A percentile compares a stretch with the other conserved stretches of the same genome.
Evolutionary conservation across 2,113 vertebrate genomes (phyloP).

Genomic region (Lasiurus cinereus): DNA sequence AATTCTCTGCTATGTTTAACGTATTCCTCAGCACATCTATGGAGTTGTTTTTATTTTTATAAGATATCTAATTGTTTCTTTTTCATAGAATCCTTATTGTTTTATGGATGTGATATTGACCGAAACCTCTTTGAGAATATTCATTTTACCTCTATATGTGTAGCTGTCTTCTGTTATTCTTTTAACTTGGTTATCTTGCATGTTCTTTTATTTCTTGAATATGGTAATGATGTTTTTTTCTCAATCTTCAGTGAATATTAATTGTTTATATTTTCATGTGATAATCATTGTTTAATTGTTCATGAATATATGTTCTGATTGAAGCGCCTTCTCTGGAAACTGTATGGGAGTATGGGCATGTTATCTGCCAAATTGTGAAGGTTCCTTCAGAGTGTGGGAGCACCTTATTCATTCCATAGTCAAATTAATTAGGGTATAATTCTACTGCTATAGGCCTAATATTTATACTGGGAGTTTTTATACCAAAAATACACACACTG

Average conservation of each 20-base stretch:
- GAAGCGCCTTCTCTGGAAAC: not conserved
- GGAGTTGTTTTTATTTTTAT: constrained; percentile 1
- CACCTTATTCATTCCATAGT: not conserved
- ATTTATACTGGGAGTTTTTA: constrained; percentile 23
- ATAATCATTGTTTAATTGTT: constrained; percentile 16
- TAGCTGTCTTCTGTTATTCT: not conserved
- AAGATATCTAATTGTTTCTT: not conserved
- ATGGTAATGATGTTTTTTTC: not conserved
- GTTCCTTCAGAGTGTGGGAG: not conserved
- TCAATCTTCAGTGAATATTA: not conserved
- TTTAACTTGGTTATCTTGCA: not conserved
- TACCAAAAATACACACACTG: not conserved
- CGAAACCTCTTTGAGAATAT: not conserved
- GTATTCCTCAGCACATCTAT: not conserved
- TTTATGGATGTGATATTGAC: not conserved
- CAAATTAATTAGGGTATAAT: not conserved
- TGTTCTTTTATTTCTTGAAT: not conserved
- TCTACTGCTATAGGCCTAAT: not conserved
- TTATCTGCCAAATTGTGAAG: not conserved
- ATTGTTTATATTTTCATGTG: not conserved
- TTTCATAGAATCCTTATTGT: not conserved
- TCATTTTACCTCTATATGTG: not conserved
- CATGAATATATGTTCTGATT: not conserved
- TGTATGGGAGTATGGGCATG: not conserved
- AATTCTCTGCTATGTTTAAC: not conserved